These are phyloP conservation scores for Anisognathus igniventris DNA, from an alignment of 2,797 vertebrate species.

Conservation along the genomic window DNA sequence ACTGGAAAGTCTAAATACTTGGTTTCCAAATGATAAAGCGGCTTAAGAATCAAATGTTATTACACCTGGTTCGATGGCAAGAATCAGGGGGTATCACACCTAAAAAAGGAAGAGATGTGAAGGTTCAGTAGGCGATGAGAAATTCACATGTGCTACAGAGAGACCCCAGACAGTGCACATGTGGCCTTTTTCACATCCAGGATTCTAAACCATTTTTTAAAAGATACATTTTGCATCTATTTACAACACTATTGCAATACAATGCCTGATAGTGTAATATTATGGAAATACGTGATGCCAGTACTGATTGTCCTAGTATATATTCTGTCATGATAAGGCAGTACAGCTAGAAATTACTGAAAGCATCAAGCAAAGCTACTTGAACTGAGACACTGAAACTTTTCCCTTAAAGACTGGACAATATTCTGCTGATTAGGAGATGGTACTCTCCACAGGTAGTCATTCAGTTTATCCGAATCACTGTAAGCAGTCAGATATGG, in stretches of 20 bases:
- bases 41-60: neutral
- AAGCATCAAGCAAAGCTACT: slow-evolving; percentile 89
- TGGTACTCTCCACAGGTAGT: slow-evolving; percentile 89
- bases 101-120: neutral
- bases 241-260: slow-evolving; percentile 34
- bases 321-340: neutral
- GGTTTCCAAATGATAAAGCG: neutral
- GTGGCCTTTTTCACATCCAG: neutral
- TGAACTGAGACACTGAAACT: slow-evolving; percentile 97
- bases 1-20: neutral
- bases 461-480: slow-evolving; percentile 83
- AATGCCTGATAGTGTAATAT: slow-evolving; percentile 12
- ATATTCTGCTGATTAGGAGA: slow-evolving; percentile 89
- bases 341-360: neutral
- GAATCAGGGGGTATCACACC: neutral
- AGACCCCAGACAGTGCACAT: neutral
- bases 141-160: neutral
- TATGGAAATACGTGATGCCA: slow-evolving; percentile 35
- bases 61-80: neutral
- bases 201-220: neutral
- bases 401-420: slow-evolving; percentile 93
- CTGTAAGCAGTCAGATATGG: slow-evolving; percentile 70
- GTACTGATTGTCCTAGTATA: slow-evolving; percentile 7
- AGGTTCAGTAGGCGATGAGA: neutral
- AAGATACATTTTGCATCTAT: slow-evolving; percentile 24